A percentile compares a stretch with the other conserved stretches of the same genome.
These are phyloP conservation scores for Maniola hyperantus DNA, from an alignment of 2,888 invertebrate species.

Conservation along the genomic window DNA sequence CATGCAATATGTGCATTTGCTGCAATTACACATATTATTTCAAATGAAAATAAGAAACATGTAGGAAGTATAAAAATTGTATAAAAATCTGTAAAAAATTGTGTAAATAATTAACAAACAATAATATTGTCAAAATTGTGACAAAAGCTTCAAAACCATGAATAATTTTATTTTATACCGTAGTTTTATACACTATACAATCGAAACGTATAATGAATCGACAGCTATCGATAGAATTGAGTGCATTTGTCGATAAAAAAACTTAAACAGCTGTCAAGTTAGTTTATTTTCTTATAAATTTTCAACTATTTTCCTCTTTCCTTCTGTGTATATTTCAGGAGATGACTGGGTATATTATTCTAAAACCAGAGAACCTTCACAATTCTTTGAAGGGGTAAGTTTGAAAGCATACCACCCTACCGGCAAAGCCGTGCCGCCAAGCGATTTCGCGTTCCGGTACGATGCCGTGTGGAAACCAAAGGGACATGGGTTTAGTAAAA, in stretches of 20 bases:
- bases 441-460: too few species aligned
- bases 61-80: constrained; percentile 19
- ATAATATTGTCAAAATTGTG: background rate
- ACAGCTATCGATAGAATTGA: too few species aligned
- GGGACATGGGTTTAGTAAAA: too few species aligned
- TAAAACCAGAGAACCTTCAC: constrained; percentile 55
- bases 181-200: too few species aligned
- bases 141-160: background rate
- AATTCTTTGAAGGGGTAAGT: constrained; percentile 55
- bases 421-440: too few species aligned
- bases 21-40: constrained; percentile 44
- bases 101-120: background rate
- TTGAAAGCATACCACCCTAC: background rate
- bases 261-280: background rate
- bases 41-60: background rate
- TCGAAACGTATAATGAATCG: too few species aligned
- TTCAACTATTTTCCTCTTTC: too few species aligned
- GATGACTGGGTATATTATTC: constrained; percentile 54
- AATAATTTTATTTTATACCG: too few species aligned
- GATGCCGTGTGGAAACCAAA: too few species aligned
- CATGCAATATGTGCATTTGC: constrained; percentile 36
- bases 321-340: constrained; percentile 14
- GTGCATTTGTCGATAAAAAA: background rate
- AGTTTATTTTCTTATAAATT: too few species aligned
- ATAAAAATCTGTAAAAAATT: constrained; percentile 4